Percentiles rank a stretch among this genome's conserved stretches.
phyloP scores from a whole-genome alignment of 2,888 invertebrate species.

The Monoplex corrugatus region DNA sequence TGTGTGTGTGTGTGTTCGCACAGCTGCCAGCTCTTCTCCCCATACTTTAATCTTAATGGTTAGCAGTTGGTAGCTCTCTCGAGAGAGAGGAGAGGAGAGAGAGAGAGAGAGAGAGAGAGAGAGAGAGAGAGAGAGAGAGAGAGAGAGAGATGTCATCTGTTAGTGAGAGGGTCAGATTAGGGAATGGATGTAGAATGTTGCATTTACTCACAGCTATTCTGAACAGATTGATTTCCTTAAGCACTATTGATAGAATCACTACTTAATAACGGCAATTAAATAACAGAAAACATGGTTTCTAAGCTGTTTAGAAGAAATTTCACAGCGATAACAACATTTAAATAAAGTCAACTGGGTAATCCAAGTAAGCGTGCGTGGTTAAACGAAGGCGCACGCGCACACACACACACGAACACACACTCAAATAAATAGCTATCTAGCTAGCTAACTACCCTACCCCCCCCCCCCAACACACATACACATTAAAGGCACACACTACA shows the following conservation, averaged over 20 bases:
- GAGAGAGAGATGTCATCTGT: not conserved
- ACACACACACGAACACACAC: conserved; percentile 29
- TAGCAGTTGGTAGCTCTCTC: too few species aligned
- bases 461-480: not conserved
- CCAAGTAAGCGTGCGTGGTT: not conserved
- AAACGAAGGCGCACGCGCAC: not conserved
- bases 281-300: too few species aligned
- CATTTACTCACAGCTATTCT: too few species aligned
- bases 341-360: too few species aligned
- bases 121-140: not conserved
- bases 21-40: not conserved
- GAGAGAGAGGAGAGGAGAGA: not conserved
- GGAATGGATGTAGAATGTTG: too few species aligned
- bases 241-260: too few species aligned
- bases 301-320: too few species aligned
- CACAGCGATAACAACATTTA: too few species aligned
- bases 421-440: not conserved
- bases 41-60: too few species aligned
- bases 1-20: conserved; percentile 21
- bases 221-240: too few species aligned
- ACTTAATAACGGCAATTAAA: too few species aligned
- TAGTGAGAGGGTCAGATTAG: too few species aligned
- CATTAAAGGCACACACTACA: not conserved
- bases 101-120: not conserved
- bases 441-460: not conserved